phyloP scores from a whole-genome alignment of 2,888 invertebrate genomes.

The Tribolium freemani region DNA sequence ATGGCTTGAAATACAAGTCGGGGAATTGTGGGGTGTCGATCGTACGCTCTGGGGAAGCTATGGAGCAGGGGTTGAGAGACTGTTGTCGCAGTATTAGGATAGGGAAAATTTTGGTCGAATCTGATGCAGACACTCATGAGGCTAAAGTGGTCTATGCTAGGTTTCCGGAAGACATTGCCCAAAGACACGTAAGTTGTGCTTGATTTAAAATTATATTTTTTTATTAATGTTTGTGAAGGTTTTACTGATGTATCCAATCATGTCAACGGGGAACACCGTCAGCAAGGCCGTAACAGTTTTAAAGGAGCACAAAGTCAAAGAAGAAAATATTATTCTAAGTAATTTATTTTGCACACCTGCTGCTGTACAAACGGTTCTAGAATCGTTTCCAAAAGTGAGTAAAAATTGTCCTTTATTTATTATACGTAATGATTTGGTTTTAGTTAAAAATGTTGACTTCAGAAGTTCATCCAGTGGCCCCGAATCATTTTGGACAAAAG shows the following conservation, averaged over 20 bases:
- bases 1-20: constrained; percentile 94
- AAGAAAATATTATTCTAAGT: constrained; percentile 95
- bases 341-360: constrained; percentile 97
- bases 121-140: constrained; percentile 95
- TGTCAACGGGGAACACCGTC: constrained; percentile 98
- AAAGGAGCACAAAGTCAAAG: constrained; percentile 93
- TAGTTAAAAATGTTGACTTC: constrained; percentile 96
- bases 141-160: constrained; percentile 97
- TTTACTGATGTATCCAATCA: constrained; percentile 97
- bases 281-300: constrained; percentile 93
- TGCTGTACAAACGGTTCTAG: constrained; percentile 86
- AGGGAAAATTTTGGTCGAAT: constrained; percentile 97
- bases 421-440: constrained; percentile 33
- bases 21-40: constrained; percentile 99
- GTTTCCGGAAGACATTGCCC: constrained; percentile 95
- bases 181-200: constrained; percentile 73
- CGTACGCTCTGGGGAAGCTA: constrained; percentile 82
- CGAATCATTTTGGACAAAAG: constrained; percentile 98
- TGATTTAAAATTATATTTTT: background rate
- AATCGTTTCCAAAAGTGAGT: constrained; percentile 81
- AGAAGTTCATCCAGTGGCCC: constrained; percentile 94
- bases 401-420: too few relatives aligned
- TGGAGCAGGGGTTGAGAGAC: constrained; percentile 83
- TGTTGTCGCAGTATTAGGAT: constrained; percentile 99
- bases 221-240: constrained; percentile 69